Percentiles rank a stretch among this genome's conserved stretches.
These are phyloP conservation scores for Elysia chlorotica DNA, from an alignment of 1,140 invertebrate genomes.

Conservation along the genomic window DNA sequence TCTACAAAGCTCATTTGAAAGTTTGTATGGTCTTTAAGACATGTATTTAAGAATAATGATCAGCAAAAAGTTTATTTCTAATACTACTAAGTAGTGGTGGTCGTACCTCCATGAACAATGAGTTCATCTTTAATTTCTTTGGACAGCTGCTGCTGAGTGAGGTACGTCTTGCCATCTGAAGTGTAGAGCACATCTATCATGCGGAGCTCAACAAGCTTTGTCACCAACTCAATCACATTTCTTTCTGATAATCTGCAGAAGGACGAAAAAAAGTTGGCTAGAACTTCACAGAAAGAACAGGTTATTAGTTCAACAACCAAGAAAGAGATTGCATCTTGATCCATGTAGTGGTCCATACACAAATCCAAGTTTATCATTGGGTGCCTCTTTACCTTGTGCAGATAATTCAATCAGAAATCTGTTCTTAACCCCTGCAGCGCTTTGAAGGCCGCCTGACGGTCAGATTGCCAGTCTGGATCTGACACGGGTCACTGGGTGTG, in stretches of 20 bases:
- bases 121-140: slow-evolving; percentile 93
- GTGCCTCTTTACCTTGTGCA: background rate
- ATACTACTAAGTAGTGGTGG: no score
- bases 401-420: background rate
- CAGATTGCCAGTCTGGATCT: no score
- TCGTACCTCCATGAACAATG: slow-evolving; percentile 80
- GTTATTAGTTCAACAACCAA: background rate
- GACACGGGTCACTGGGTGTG: background rate
- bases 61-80: no score
- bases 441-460: no score
- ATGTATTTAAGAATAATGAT: background rate
- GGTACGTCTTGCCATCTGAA: slow-evolving; percentile 95
- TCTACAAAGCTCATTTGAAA: no score
- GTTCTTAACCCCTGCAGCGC: background rate
- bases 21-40: no score
- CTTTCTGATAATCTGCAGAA: slow-evolving; percentile 86
- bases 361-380: background rate
- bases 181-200: slow-evolving; percentile 92
- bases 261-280: background rate
- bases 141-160: slow-evolving; percentile 87
- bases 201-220: slow-evolving; percentile 84
- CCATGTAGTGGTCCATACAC: background rate
- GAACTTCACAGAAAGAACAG: background rate
- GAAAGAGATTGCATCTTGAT: background rate
- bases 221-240: slow-evolving; percentile 96